Base-by-base conservation (phyloP, 2,888 invertebrate species). In the Sisyra nigra region DNA sequence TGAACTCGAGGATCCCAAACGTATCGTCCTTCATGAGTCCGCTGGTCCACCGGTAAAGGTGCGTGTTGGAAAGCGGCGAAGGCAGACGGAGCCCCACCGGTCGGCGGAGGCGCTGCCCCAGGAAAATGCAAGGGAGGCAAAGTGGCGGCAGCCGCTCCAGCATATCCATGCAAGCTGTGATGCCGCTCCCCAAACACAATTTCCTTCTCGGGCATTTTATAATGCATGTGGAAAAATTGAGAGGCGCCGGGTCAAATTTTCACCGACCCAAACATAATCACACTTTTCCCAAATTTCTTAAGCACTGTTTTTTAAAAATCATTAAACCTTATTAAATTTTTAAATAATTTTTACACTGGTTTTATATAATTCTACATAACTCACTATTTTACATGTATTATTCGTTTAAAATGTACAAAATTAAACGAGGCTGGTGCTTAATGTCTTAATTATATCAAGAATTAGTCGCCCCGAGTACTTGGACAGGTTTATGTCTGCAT, bases 41-140 rank as follows among this genome's bases (percentile, higher is more conserved):
- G 66, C 53, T 74, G 73, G 56, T 73, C 74, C 51, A 74, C 72
- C 8, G 74, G 71, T 37, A 63, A 51, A 34, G 74, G 72, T 3
- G 72, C 72, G 58, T 73, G 74, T 68, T 62, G 58, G 67, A 69
- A 55, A 64, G 67, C 48, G 64, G 69, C 63, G 49, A 61, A 61
- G 41, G 61, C 62, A 55, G 62, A 61, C 52, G 38, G 38, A 8
- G 34, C 42, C 11, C 34, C 42, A n/a, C 30, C 31, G 31, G 11
- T 31, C 30, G 31, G 30, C 15, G 41, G 41, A 54, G 61, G 59
- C 11, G 29, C 31, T 4, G 18, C 37, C 52, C 61, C 60, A 52
- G 62, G 61, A 53, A 62, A 61, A 52, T 61, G 61, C 50, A 62
- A 54, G 39, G 62, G 61, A 44, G 62, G 54, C 14, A 38, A 38